Evolutionary conservation across 2,113 vertebrate species (phyloP).

Genomic region (Psittacus erithacus): DNA sequence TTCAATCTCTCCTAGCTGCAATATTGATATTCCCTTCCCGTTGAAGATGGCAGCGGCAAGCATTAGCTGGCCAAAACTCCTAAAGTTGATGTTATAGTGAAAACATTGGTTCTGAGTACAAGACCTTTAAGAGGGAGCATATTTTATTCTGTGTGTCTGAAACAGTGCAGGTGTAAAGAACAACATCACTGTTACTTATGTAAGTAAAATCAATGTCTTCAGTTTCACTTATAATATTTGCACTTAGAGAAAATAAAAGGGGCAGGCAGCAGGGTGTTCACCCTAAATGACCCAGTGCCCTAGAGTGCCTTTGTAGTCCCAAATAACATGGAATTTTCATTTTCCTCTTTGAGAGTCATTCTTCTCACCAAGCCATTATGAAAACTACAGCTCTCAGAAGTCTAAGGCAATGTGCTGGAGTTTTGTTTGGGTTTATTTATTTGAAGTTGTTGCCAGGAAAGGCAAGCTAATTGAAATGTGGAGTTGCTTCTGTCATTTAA

Average conservation of each 20-base stretch:
- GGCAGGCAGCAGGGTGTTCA: background rate
- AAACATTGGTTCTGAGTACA: background rate
- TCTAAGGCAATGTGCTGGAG: background rate
- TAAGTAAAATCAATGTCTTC: background rate
- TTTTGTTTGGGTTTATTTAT: slow-evolving; percentile 9
- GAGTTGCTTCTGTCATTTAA: slow-evolving; percentile 63
- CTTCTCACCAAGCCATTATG: background rate
- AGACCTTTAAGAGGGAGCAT: background rate
- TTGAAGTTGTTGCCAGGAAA: slow-evolving; percentile 58
- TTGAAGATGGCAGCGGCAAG: background rate
- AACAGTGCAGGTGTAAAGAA: background rate
- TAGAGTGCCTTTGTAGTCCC: background rate
- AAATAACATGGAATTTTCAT: background rate
- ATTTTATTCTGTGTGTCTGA: background rate
- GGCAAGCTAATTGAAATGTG: slow-evolving; percentile 45
- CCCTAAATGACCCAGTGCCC: slow-evolving; percentile 3
- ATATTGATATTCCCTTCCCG: background rate
- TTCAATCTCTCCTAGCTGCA: background rate
- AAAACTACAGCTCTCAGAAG: slow-evolving; percentile 38
- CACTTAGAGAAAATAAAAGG: background rate
- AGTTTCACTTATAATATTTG: background rate
- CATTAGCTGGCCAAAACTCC: background rate
- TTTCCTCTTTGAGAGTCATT: slow-evolving; percentile 3
- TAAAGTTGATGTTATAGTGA: background rate
- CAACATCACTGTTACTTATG: background rate